Evolutionary conservation across 2,797 vertebrate species (phyloP).

Genomic region (Paedocypris micromegethes): DNA sequence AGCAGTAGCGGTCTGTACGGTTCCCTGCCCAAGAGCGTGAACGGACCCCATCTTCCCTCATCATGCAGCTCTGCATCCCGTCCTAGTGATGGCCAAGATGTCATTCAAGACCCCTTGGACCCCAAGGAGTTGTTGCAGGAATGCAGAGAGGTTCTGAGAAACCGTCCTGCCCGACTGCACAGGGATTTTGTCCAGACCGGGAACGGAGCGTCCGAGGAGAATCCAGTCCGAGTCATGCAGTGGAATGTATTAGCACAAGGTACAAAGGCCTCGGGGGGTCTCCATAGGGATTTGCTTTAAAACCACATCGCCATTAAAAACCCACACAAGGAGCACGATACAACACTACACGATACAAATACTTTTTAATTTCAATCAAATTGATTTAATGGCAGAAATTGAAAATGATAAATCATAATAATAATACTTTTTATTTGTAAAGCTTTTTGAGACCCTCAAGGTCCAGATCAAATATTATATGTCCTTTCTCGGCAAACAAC

Average conservation of each 20-base stretch:
- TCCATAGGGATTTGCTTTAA: not conserved
- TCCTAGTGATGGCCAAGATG: constrained; percentile 47
- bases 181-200: constrained; percentile 72
- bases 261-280: constrained; percentile 49
- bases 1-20: constrained; percentile 78
- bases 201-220: constrained; percentile 5
- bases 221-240: constrained; percentile 79
- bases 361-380: too few relatives aligned
- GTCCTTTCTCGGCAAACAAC: too few relatives aligned
- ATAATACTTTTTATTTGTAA: too few relatives aligned
- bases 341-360: too few relatives aligned
- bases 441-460: too few relatives aligned
- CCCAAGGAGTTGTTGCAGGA: constrained; percentile 81
- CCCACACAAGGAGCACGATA: too few relatives aligned
- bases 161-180: constrained; percentile 77
- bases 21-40: constrained; percentile 77
- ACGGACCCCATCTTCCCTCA: constrained; percentile 60
- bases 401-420: too few relatives aligned
- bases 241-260: constrained; percentile 98
- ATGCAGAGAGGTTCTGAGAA: constrained; percentile 78
- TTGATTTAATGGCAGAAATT: too few relatives aligned
- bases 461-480: too few relatives aligned
- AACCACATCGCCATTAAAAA: not conserved
- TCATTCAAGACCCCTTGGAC: constrained; percentile 67
- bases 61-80: constrained; percentile 14